Conservation (phyloP, 23 tunicate genomes). For the Ciona savignyi region DNA sequence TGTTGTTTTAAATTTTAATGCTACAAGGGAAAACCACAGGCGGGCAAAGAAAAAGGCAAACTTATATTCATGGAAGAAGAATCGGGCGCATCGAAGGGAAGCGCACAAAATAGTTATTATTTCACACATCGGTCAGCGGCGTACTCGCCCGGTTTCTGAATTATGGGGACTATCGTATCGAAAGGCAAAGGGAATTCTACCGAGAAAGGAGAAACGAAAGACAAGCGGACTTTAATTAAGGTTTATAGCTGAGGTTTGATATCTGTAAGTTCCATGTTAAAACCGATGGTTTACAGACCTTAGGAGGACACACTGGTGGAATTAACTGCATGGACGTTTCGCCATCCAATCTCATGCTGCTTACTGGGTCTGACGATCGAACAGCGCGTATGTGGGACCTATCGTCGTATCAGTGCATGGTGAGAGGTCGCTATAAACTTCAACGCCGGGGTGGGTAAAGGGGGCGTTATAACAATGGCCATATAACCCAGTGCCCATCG, state of each 20-base stretch:
- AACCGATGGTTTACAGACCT: constrained; percentile 32
- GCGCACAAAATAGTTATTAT: too few species aligned
- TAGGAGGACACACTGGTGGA: constrained; percentile 87
- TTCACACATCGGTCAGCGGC: too few species aligned
- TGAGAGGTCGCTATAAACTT: too few species aligned
- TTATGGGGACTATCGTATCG: constrained; percentile 42
- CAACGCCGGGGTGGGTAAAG: too few species aligned
- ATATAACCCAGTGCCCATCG: too few species aligned
- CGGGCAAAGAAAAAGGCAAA: too few species aligned
- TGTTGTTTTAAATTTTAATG: too few species aligned
- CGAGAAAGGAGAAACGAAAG: constrained; percentile 16
- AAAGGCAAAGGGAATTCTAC: constrained; percentile 5
- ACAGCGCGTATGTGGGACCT: constrained; percentile 91
- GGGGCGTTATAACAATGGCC: too few species aligned
- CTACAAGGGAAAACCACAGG: too few species aligned
- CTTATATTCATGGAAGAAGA: too few species aligned
- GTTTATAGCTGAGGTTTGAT: constrained; percentile 1
- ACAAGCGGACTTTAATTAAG: constrained; percentile 27
- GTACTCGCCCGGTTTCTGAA: not conserved
- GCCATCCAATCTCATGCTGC: constrained; percentile 5
- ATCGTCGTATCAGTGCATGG: constrained; percentile 59
- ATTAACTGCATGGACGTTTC: constrained; percentile 88
- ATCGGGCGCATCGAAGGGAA: too few species aligned
- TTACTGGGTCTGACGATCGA: constrained; percentile 91
- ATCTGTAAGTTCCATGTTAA: not conserved